phyloP scores from a whole-genome alignment of 1,140 invertebrate species.

The Drosophila nikananu region DNA sequence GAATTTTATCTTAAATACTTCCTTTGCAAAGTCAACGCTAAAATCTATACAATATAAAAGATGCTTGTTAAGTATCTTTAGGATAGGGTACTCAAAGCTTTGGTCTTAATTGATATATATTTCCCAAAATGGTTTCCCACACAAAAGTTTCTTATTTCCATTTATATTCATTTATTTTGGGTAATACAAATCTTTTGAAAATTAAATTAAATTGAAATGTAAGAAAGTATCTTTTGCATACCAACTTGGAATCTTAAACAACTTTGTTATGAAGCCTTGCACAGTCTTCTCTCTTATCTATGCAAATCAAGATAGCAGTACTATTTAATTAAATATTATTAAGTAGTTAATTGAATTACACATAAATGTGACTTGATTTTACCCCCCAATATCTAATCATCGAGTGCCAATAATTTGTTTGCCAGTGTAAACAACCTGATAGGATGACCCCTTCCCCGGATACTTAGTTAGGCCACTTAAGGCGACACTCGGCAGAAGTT shows the following conservation, averaged over 20 bases:
- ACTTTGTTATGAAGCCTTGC: neutral
- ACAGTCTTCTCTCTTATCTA: neutral
- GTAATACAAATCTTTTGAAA: neutral
- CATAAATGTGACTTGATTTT: neutral
- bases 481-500: slow-evolving; percentile 17
- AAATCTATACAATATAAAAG: neutral
- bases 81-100: neutral
- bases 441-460: neutral
- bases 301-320: too few relatives aligned
- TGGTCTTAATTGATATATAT: neutral
- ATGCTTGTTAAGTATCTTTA: neutral
- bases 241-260: neutral
- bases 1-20: neutral
- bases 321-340: neutral
- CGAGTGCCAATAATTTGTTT: slow-evolving; percentile 6
- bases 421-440: slow-evolving; percentile 4
- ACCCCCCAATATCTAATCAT: neutral
- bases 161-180: neutral
- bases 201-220: too few relatives aligned
- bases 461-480: slow-evolving; percentile 3
- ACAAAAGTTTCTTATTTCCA: neutral
- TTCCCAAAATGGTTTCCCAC: neutral
- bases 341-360: neutral
- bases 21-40: neutral
- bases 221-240: neutral